Evolutionary conservation across 1,140 invertebrate genomes (phyloP).

Genomic region (Oncopeltus fasciatus): DNA sequence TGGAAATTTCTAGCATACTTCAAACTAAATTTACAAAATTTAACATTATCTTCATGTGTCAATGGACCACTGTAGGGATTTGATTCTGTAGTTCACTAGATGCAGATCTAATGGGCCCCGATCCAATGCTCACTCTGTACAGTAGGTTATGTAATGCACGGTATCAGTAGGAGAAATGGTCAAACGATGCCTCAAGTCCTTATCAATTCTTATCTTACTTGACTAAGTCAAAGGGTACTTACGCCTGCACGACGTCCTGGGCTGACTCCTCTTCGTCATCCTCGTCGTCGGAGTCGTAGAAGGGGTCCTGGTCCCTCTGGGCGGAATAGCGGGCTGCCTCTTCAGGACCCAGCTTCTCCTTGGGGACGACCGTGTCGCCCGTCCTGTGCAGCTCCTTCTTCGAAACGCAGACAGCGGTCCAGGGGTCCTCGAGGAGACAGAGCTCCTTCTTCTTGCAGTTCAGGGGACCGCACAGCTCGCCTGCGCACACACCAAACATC

Average conservation of each 20-base stretch:
- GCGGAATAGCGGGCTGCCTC: slow-evolving; percentile 29
- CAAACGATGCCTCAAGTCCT: no score
- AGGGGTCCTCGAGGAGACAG: slow-evolving; percentile 68
- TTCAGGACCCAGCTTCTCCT: slow-evolving; percentile 40
- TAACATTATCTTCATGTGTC: no score
- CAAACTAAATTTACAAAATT: no score
- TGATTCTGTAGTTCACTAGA: no score
- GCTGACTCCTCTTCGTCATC: slow-evolving; percentile 36
- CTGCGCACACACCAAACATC: no score
- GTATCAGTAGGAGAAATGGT: no score
- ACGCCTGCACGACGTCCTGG: slow-evolving; percentile 21
- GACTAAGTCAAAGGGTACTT: slow-evolving; percentile 7
- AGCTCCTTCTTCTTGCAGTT: slow-evolving; percentile 78
- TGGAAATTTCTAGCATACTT: no score
- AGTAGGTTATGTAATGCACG: no score
- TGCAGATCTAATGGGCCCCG: no score
- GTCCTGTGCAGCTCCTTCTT: slow-evolving; percentile 72
- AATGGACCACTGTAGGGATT: no score
- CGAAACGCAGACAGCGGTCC: slow-evolving; percentile 72
- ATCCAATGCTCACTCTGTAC: no score
- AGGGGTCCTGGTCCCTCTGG: slow-evolving; percentile 37
- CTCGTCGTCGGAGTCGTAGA: slow-evolving; percentile 55
- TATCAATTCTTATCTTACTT: no score
- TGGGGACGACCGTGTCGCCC: slow-evolving; percentile 37
- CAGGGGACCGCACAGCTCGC: slow-evolving; percentile 68